Base-by-base conservation (phyloP, 2,888 invertebrate genomes). In the Stenolophus ochropezus region DNA sequence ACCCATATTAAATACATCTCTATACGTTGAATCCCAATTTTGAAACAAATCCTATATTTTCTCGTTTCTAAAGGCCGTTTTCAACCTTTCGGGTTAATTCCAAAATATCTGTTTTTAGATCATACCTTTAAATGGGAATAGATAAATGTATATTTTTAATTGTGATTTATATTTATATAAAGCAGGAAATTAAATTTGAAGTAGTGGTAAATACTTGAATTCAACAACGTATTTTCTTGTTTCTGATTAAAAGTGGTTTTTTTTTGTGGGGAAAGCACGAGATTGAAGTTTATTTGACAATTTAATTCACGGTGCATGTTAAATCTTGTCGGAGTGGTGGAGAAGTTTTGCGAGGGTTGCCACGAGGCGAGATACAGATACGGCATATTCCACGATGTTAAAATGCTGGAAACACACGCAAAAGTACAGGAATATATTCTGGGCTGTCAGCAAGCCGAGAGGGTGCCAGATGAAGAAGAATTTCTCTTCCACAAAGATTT, bases 301-400 rank as follows among this genome's bases (percentile, higher is more conserved):
- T 56, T 56, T 56, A 56, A 56, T 56, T 56, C 56, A 21, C 21
- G 8, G 56, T 56, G 8, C 56, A 21, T 56, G 56, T 56, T 56
- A 56, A 20, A 56, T 56, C 20, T 56, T 20, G 20, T 56, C 20
- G 11, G 56, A 21, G 56, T 53, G 20, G 3, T 14, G 25, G 23
- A 25, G 14, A 51, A 51, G 14, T 51, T 51, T 4, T 51, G 61
- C 11, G 14, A 61, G 25, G 61, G 61, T 11, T 4, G 11, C 6
- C 11, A 42, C 33, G 33, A 21, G 61, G 61, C 11, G 21, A 23
- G 61, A 61, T n/a, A 61, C 61, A 61, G 25, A 61, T 61, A 61
- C 21, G 25, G 61, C n/a, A 61, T 61, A 61, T 25, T 61, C 25
- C 61, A 25, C 23, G 23, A 25, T 23, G 61, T 61, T 25, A 61